Evolutionary conservation across 2,113 vertebrate genomes (phyloP), one percentile per base, ranked within the genome.

Genomic region (Mus spicilegus): DNA sequence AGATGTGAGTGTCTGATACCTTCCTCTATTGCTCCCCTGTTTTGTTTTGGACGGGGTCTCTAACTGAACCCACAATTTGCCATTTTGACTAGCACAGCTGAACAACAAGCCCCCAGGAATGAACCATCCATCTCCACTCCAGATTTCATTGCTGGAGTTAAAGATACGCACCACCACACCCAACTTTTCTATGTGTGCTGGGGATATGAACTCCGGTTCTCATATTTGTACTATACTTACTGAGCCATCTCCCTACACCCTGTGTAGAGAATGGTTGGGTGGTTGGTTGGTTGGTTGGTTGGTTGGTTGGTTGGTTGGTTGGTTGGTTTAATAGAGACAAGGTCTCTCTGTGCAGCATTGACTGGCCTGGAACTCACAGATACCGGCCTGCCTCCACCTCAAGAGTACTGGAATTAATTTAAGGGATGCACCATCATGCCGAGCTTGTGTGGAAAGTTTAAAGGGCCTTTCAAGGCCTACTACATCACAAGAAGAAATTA

Each of bases 401-500:
- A 33, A 13, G 17, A 51, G 65, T 70, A 33, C 17, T 87, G 46
- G 30, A 13, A 87, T 51, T 87, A 49, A n/a, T 70, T 87, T 51
- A 51, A 70, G 65, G 63, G 46, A 49, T n/a, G 20, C 1, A 69
- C 36, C 33, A 36, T 36, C 30, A n/a, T n/a, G 33, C 86, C 13
- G 24, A 30, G 13, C 49, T 87, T 51, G 42, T 58, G 36, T 92
- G 51, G 54, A 90, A 49, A 93, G 14, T 65, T 81, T 2, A 8
- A 80, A 89, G 63, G 51, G 30, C 72, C 65, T 92, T 96, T 91
- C 24, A 39, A 77, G 39, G 33, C 61, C 54, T 80, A 39, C 20
- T 56, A 87, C 39, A 61, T 90, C 39, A 76, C 72, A 89, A 93
- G 51, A 93, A 95, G 9, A 95, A 78, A 88, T 96, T 85, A 82